Evolutionary conservation across 1,140 invertebrate species (phyloP).

Genomic region (Eumaeus atala): DNA sequence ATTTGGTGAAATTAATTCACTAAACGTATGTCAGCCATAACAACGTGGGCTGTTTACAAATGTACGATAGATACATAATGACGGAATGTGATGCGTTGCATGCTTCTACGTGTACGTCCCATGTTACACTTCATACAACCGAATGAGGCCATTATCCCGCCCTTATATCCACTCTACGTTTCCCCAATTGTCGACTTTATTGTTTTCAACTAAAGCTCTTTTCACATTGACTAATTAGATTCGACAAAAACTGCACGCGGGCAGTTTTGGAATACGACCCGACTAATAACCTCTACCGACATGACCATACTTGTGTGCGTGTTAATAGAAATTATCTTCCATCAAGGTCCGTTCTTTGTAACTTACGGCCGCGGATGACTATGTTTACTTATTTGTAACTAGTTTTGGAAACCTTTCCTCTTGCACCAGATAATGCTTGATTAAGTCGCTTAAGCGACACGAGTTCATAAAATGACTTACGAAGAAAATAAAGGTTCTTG

Average conservation of each 20-base stretch:
- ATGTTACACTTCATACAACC: constrained; percentile 50
- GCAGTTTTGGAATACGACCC: constrained; percentile 35
- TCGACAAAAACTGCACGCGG: constrained; percentile 13
- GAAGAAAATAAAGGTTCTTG: not conserved
- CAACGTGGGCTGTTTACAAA: constrained; percentile 28
- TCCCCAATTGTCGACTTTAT: constrained; percentile 35
- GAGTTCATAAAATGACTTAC: not conserved
- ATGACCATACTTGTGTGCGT: constrained; percentile 26
- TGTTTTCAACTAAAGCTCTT: constrained; percentile 24
- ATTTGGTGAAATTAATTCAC: constrained; percentile 8
- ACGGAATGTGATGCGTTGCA: constrained; percentile 14
- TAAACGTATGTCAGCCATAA: constrained; percentile 15
- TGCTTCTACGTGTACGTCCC: constrained; percentile 41
- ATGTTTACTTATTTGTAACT: not conserved
- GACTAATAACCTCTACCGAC: constrained; percentile 45
- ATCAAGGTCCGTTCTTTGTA: constrained; percentile 11
- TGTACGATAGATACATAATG: constrained; percentile 10
- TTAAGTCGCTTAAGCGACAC: not conserved
- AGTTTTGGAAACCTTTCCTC: not conserved
- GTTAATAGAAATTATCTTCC: constrained; percentile 23
- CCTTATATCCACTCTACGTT: constrained; percentile 23
- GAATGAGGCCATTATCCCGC: constrained; percentile 56
- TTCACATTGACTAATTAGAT: constrained; percentile 16
- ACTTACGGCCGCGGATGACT: not conserved
- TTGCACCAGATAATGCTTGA: too few relatives aligned